These are phyloP conservation scores for Phyllostomus hastatus DNA, from an alignment of 2,113 vertebrate genomes.

Conservation along the genomic window DNA sequence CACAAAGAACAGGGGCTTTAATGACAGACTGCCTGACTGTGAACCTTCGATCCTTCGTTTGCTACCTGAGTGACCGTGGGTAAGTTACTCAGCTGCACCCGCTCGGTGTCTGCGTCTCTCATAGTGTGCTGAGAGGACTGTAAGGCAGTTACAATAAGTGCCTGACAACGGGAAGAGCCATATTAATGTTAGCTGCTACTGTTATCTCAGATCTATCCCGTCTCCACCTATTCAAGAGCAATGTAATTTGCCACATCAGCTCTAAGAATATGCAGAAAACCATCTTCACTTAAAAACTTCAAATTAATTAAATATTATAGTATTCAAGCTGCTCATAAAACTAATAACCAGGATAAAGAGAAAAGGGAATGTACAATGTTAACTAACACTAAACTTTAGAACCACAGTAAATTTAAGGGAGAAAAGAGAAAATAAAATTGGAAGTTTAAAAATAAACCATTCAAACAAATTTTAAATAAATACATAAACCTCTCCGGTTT, in stretches of 20 bases:
- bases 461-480: neutral
- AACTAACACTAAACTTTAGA: slow-evolving; percentile 8
- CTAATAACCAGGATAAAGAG: neutral
- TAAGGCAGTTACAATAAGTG: neutral
- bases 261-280: neutral
- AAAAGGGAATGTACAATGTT: neutral
- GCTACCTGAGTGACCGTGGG: neutral
- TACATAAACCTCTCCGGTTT: neutral
- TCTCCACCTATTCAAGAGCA: neutral
- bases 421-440: neutral
- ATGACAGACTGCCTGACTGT: neutral
- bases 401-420: neutral
- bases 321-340: neutral
- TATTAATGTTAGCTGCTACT: neutral
- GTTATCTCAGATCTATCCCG: neutral
- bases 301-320: neutral
- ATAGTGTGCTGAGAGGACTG: neutral
- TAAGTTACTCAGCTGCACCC: neutral
- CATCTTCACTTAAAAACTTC: neutral
- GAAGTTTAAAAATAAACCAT: neutral
- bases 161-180: neutral
- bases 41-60: neutral
- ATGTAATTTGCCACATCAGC: neutral
- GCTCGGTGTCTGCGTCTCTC: neutral
- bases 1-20: neutral